Evolutionary conservation across 2,797 vertebrate genomes (phyloP).

Genomic region (Tauraco hartlaubi): DNA sequence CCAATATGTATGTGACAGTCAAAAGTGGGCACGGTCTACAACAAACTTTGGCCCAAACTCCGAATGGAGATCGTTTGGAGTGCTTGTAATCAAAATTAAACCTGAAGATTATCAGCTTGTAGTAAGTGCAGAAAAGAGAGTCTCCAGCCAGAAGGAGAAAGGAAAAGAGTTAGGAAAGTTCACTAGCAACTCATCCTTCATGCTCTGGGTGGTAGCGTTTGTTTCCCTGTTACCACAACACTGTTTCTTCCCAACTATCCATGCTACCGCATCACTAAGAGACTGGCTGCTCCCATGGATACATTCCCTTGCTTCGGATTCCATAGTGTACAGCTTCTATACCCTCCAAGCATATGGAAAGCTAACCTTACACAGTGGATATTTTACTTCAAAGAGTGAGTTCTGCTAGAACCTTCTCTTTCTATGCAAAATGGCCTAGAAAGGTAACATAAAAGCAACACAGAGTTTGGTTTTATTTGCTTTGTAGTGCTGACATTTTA

Average conservation of each 20-base stretch:
- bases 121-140: background rate
- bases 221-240: background rate
- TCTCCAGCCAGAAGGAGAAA: background rate
- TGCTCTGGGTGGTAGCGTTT: background rate
- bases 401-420: background rate
- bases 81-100: slow-evolving; percentile 3
- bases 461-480: background rate
- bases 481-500: background rate
- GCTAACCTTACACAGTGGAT: background rate
- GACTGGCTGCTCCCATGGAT: background rate
- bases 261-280: background rate
- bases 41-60: background rate
- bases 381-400: background rate
- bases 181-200: background rate
- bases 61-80: background rate
- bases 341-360: background rate
- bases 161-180: background rate
- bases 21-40: background rate
- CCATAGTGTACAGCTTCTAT: background rate
- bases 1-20: background rate
- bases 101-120: background rate
- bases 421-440: background rate
- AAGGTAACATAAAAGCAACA: background rate
- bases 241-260: background rate
- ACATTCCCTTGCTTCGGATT: background rate